phyloP scores from a whole-genome alignment of 2,113 vertebrate genomes.

The Hypocryptadius cinnamomeus region DNA sequence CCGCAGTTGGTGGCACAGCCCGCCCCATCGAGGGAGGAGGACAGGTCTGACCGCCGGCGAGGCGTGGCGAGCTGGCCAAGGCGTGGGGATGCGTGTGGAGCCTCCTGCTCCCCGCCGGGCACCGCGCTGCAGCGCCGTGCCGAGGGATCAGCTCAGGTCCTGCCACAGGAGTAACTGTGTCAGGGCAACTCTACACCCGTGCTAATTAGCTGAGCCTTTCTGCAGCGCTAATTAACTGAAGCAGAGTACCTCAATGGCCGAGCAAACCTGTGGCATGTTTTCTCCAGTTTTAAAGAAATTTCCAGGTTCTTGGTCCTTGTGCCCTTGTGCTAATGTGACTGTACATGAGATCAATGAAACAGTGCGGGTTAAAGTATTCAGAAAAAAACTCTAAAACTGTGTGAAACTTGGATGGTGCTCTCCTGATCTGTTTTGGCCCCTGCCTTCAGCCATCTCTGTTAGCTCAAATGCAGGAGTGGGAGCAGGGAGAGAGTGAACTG shows the following conservation, averaged over 20 bases:
- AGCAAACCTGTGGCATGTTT: background rate
- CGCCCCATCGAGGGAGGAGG: rapidly evolving
- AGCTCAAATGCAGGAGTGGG: background rate
- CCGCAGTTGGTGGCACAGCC: rapidly evolving
- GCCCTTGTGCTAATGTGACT: background rate
- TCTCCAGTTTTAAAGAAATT: background rate
- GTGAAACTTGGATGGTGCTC: background rate
- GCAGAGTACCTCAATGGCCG: background rate
- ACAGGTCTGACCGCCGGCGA: rapidly evolving
- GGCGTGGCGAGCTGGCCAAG: background rate
- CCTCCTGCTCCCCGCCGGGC: no score
- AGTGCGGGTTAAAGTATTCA: background rate
- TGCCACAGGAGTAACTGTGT: background rate
- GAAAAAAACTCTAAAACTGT: background rate
- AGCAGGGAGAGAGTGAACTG: background rate
- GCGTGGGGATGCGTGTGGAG: rapidly evolving
- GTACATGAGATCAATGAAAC: background rate
- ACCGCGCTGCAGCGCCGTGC: rapidly evolving
- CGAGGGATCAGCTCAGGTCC: background rate
- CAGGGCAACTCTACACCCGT: background rate
- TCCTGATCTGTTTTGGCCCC: background rate
- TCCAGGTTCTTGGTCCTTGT: background rate
- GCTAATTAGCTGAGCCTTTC: background rate
- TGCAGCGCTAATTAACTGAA: background rate
- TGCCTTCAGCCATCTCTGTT: background rate